Base-by-base conservation (phyloP, 2,113 vertebrate species). In the Melanerpes aurifrons region DNA sequence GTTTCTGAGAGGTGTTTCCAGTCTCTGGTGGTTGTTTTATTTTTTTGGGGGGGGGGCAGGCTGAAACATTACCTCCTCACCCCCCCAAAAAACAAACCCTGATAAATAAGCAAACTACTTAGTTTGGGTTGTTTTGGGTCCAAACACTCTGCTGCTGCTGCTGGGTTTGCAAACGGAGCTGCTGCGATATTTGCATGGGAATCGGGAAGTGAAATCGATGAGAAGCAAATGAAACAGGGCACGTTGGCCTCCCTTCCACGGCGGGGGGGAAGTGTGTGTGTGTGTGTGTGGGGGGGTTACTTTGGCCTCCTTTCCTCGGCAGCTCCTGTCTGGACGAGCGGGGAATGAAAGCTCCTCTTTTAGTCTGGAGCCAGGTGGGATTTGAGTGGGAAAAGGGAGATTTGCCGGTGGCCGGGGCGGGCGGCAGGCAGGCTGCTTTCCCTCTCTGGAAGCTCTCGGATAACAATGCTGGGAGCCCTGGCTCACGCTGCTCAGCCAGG, bases 181-280 rank as follows among this genome's bases (percentile, higher is more conserved):
- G 83, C 50, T 0, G 12, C 2, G 14, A 26, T 13, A 89, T 96
- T 96, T 96, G 95, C 94, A 80, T 96, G 82, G 82, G 75, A 94
- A 96, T 77, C 6, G 66, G 87, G 95, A 95, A 95, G 90, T 91
- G 95, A 96, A 91, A 96, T 89, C 72, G 16, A 45, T 89, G 3
- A 50, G 76, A 66, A 88, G 4, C 58, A n/a, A 78, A 32, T 18
- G 31, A 25, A 64, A 15, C 0, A 31, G 56, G 78, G 40, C 5
- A 21, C 54, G 86, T 57, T 63, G 82, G 67, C 75, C 79, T 68
- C 54, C 58, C 66, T 17, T 3, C 75, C 84, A 26, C 4, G 57
- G 35, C 35, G 35, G 35, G 21, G 47, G 47, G 50, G 11, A 10
- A 22, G 20, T 37, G 37, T 37, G 37, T 37, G 37, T 37, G 40